phyloP scores from a whole-genome alignment of 2,113 vertebrate genomes.

The Cathartes aura region DNA sequence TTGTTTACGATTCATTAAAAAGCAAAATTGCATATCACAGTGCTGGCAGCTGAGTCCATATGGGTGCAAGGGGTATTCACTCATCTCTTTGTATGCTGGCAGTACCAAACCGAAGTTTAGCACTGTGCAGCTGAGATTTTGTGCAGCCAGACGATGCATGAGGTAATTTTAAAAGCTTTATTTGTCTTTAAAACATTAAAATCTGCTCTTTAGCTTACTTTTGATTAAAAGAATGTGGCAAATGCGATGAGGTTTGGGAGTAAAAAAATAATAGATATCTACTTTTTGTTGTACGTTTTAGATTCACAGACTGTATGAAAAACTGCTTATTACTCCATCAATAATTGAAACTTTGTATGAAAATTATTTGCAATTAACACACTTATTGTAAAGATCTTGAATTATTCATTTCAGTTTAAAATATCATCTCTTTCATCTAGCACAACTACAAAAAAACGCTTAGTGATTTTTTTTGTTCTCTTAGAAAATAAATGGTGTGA shows the following conservation, averaged over 20 bases:
- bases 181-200: conserved; percentile 80
- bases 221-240: conserved; percentile 60
- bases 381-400: conserved; percentile 63
- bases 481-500: conserved; percentile 67
- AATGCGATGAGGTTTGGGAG: neutral
- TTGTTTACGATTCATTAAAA: conserved; percentile 88
- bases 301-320: conserved; percentile 34
- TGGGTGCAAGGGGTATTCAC: conserved; percentile 81
- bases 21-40: conserved; percentile 83
- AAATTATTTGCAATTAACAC: conserved; percentile 70
- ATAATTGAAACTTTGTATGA: conserved; percentile 65
- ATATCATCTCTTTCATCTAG: conserved; percentile 54
- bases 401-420: conserved; percentile 68
- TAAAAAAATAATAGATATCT: neutral
- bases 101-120: conserved; percentile 80
- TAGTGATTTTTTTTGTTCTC: conserved; percentile 28
- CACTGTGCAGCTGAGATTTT: conserved; percentile 77
- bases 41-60: conserved; percentile 81
- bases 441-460: conserved; percentile 29
- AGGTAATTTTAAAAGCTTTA: conserved; percentile 86
- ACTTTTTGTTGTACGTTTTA: conserved; percentile 17
- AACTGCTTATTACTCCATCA: conserved; percentile 66
- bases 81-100: conserved; percentile 83
- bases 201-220: conserved; percentile 69
- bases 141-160: conserved; percentile 79